phyloP scores from a whole-genome alignment of 1,140 invertebrate species.

The Chymomyza costata region DNA sequence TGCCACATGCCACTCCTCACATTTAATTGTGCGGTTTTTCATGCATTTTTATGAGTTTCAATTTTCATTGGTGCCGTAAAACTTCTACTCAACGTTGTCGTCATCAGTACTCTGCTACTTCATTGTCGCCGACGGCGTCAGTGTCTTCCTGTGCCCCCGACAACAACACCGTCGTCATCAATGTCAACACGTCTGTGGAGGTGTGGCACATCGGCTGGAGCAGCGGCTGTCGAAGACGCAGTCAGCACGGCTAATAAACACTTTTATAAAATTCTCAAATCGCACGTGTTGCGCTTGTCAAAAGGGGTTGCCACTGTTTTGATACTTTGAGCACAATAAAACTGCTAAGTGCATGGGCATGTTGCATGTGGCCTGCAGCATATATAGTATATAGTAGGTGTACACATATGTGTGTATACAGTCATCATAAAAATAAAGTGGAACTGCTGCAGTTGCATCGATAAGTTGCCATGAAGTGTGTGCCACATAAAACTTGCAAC shows the following conservation, averaged over 20 bases:
- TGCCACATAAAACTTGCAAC: constrained; percentile 51
- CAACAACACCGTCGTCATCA: background rate
- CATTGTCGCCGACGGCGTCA: constrained; percentile 29
- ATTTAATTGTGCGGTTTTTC: constrained; percentile 61
- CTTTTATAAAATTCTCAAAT: constrained; percentile 67
- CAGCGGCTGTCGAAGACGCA: too few species aligned
- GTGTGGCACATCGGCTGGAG: too few species aligned
- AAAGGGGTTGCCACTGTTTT: constrained; percentile 52
- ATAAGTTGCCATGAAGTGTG: constrained; percentile 46
- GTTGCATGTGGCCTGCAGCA: constrained; percentile 44
- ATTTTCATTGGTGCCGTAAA: constrained; percentile 64
- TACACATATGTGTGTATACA: constrained; percentile 22
- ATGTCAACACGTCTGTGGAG: constrained; percentile 16
- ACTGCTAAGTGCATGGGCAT: constrained; percentile 62
- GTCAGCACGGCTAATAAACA: too few species aligned
- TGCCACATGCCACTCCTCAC: constrained; percentile 22
- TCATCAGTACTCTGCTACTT: too few species aligned
- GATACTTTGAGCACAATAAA: constrained; percentile 53
- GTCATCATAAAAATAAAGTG: constrained; percentile 41
- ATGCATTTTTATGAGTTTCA: constrained; percentile 58
- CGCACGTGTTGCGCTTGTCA: constrained; percentile 67
- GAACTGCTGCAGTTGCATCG: constrained; percentile 24
- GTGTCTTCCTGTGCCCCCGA: constrained; percentile 28
- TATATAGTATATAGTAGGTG: constrained; percentile 10
- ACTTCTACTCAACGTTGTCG: constrained; percentile 33